A percentile compares a stretch with the other conserved stretches of the same genome.
These are phyloP conservation scores for Decapterus maruadsi DNA, from an alignment of 2,797 vertebrate genomes.

Conservation along the genomic window DNA sequence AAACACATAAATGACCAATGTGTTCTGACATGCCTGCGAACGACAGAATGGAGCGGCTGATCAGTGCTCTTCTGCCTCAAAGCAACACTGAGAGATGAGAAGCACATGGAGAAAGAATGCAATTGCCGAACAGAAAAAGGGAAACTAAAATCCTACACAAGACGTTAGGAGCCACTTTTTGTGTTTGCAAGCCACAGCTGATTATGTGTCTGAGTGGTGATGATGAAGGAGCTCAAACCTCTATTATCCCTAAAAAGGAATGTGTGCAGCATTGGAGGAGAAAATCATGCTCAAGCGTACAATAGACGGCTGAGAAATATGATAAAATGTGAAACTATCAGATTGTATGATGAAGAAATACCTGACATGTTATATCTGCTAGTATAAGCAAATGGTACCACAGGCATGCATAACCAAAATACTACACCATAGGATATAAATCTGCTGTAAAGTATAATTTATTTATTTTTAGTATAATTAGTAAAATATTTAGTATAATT, in stretches of 20 bases:
- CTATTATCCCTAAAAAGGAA: conserved; percentile 1
- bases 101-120: background rate
- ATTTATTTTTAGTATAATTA: too few species aligned
- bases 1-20: conserved; percentile 11
- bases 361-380: too few species aligned
- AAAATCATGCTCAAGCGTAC: background rate
- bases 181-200: background rate
- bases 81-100: background rate
- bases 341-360: too few species aligned
- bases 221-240: conserved; percentile 18
- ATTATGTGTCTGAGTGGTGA: conserved; percentile 9
- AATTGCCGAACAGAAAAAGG: conserved; percentile 11
- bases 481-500: too few species aligned
- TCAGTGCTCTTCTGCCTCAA: conserved; percentile 21
- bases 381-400: background rate
- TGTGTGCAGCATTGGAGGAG: background rate
- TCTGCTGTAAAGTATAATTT: too few species aligned
- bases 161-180: background rate
- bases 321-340: too few species aligned
- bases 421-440: too few species aligned
- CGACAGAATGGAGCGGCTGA: conserved; percentile 2
- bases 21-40: conserved; percentile 32
- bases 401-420: background rate
- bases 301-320: background rate
- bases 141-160: conserved; percentile 3